Conservation (phyloP, 2,888 invertebrate genomes). For the Conomelus anceps region DNA sequence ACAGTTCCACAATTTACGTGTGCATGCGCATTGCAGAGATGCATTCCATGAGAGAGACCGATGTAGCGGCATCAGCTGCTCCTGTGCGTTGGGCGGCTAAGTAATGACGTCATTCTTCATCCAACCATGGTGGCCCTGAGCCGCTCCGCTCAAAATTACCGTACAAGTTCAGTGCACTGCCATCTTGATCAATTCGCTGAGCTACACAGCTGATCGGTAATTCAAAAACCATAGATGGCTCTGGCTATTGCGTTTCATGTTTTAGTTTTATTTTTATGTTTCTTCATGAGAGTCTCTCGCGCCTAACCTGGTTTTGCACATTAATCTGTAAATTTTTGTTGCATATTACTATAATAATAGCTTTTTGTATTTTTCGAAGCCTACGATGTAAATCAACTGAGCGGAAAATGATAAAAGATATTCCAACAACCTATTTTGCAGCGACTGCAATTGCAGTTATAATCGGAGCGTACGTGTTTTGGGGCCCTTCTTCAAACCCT, state of each 20-base stretch:
- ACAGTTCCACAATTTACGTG: too few species aligned
- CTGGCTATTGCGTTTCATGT: neutral
- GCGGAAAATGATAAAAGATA: conserved; percentile 22
- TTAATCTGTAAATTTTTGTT: neutral
- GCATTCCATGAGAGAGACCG: too few species aligned
- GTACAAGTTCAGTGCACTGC: neutral
- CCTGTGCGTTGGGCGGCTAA: too few species aligned
- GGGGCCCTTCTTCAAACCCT: conserved; percentile 61
- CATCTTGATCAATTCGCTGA: neutral
- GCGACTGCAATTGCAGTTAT: conserved; percentile 54
- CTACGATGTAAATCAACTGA: conserved; percentile 3
- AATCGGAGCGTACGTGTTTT: conserved; percentile 75
- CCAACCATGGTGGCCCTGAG: too few species aligned
- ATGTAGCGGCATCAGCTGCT: too few species aligned
- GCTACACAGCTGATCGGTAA: neutral
- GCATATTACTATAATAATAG: neutral
- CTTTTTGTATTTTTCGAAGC: neutral
- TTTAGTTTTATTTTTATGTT: too few species aligned
- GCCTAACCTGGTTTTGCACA: neutral
- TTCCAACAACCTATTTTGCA: conserved; percentile 22
- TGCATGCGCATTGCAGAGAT: too few species aligned
- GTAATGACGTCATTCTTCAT: too few species aligned
- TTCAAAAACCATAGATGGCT: neutral
- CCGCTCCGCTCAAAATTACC: neutral
- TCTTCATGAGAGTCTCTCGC: neutral